Conservation (phyloP, 2,797 vertebrate genomes). For the Microctenopoma lineatum region DNA sequence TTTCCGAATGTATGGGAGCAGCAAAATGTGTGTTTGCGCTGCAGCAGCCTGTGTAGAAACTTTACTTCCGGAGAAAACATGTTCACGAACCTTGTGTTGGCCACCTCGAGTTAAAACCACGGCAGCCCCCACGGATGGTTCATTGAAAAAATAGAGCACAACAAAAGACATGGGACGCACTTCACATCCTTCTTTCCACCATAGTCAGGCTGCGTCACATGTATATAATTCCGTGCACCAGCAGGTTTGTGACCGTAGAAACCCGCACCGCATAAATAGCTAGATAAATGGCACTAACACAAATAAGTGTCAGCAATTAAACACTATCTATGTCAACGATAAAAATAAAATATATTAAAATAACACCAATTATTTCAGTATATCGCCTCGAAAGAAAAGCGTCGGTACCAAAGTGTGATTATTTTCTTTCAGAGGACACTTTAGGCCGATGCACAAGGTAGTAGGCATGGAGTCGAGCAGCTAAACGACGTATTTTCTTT, state of each 20-base stretch:
- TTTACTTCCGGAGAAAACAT: slow-evolving; percentile 48
- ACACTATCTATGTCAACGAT: fast-evolving
- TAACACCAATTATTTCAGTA: no score
- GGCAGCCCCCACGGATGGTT: not conserved
- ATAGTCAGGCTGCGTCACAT: slow-evolving; percentile 37
- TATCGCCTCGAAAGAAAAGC: not conserved
- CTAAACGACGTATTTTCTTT: not conserved
- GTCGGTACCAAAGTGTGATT: not conserved
- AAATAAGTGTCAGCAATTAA: fast-evolving
- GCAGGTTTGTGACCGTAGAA: not conserved
- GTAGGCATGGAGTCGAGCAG: not conserved
- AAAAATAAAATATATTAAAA: not conserved
- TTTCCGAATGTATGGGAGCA: not conserved
- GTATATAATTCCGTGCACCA: slow-evolving; percentile 61
- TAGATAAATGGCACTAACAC: fast-evolving
- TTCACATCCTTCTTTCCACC: not conserved
- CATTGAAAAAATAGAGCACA: not conserved
- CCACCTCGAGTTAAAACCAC: not conserved
- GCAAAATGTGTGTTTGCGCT: not conserved
- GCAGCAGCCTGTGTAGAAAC: slow-evolving; percentile 9
- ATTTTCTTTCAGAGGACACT: slow-evolving; percentile 22
- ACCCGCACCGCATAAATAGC: not conserved
- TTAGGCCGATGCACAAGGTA: slow-evolving; percentile 44
- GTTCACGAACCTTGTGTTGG: not conserved
- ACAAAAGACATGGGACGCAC: not conserved